phyloP scores from a whole-genome alignment of 2,113 vertebrate species.

The Sminthopsis crassicaudata region DNA sequence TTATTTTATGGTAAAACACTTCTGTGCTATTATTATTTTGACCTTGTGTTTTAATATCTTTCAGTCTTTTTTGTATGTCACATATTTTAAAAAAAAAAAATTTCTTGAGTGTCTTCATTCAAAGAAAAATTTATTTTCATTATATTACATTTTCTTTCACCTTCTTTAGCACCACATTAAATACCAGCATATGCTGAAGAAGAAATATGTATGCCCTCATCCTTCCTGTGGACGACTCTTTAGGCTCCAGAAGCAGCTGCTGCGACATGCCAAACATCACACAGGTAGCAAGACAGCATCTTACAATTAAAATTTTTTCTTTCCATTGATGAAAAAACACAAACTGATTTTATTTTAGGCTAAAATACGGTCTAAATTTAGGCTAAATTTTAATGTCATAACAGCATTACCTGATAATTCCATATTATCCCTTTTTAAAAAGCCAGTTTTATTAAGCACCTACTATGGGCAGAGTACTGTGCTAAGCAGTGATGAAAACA shows the following conservation, averaged over 20 bases:
- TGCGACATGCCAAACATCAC: slow-evolving; percentile 98
- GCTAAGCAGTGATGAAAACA: no score
- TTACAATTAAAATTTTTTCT: neutral
- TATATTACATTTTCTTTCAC: slow-evolving; percentile 16
- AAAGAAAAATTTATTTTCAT: slow-evolving; percentile 1
- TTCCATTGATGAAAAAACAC: neutral
- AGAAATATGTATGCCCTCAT: slow-evolving; percentile 98
- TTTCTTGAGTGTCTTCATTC: neutral
- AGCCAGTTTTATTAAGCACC: no score
- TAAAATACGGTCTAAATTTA: neutral
- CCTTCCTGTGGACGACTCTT: slow-evolving; percentile 98
- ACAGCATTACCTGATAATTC: neutral
- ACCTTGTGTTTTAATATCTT: neutral
- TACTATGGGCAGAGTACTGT: no score
- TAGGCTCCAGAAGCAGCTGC: slow-evolving; percentile 97
- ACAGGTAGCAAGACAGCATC: slow-evolving; percentile 88
- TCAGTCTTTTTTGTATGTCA: neutral
- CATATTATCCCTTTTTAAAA: no score
- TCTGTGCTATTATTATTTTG: neutral
- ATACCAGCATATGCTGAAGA: slow-evolving; percentile 98
- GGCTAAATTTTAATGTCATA: neutral
- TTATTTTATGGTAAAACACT: neutral
- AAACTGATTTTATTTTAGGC: neutral
- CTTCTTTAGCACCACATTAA: slow-evolving; percentile 95
- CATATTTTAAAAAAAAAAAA: neutral